These are phyloP conservation scores for Paedocypris sp. DNA, from an alignment of 2,113 vertebrate genomes.

Conservation along the genomic window DNA sequence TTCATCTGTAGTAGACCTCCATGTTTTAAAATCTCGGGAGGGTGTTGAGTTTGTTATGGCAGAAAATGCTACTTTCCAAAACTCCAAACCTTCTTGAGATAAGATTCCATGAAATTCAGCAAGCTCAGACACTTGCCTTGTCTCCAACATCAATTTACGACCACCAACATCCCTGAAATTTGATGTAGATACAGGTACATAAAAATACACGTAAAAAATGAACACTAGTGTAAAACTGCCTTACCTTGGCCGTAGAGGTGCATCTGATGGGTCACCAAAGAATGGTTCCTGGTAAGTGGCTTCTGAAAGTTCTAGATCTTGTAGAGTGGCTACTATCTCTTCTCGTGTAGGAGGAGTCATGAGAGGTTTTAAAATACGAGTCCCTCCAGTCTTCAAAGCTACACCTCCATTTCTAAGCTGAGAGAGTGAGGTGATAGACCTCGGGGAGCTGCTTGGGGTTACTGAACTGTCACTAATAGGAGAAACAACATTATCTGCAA, in stretches of 20 bases:
- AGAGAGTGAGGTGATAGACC: conserved; percentile 82
- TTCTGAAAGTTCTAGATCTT: conserved; percentile 86
- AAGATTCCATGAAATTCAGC: conserved; percentile 86
- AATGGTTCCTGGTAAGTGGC: conserved; percentile 89
- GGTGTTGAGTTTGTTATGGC: conserved; percentile 80
- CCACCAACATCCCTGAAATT: conserved; percentile 81
- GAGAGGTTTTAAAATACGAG: conserved; percentile 84
- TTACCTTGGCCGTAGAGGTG: conserved; percentile 86
- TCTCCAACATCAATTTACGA: conserved; percentile 74
- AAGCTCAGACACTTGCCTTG: conserved; percentile 76
- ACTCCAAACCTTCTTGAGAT: conserved; percentile 79
- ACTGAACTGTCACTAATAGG: conserved; percentile 77
- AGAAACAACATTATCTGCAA: conserved; percentile 71
- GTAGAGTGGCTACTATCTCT: conserved; percentile 82
- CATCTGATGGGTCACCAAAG: conserved; percentile 91
- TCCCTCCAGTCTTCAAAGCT: conserved; percentile 66
- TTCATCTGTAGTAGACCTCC: conserved; percentile 45
- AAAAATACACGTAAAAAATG: not conserved
- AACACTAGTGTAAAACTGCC: not conserved
- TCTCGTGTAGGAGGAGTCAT: conserved; percentile 96
- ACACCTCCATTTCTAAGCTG: conserved; percentile 76
- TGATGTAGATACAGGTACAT: not conserved
- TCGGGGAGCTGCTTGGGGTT: conserved; percentile 87
- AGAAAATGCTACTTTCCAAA: conserved; percentile 93
- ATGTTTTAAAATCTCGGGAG: conserved; percentile 40